phyloP scores from a whole-genome alignment of 2,888 invertebrate species.

The Macrosiphum euphorbiae region DNA sequence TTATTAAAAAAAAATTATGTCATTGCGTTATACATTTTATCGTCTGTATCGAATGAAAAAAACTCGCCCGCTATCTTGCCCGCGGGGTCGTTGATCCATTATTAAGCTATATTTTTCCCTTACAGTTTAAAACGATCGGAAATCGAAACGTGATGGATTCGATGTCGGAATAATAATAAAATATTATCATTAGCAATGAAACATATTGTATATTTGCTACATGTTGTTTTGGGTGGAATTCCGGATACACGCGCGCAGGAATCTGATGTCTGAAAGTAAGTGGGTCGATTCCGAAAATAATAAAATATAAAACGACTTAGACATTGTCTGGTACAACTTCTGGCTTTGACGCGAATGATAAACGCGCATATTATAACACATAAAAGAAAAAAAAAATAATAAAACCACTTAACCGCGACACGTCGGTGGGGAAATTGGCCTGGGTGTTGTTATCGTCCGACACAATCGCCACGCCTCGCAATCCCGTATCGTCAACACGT shows the following conservation, averaged over 20 bases:
- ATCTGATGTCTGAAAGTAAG: not conserved
- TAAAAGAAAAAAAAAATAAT: slow-evolving; percentile 13
- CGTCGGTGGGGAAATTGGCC: slow-evolving; percentile 39
- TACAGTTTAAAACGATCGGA: not conserved
- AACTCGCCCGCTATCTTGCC: not conserved
- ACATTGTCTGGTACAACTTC: slow-evolving; percentile 32
- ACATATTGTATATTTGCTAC: not conserved
- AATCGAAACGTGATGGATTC: not conserved
- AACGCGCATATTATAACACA: not conserved
- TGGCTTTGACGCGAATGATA: slow-evolving; percentile 23
- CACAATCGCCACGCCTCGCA: slow-evolving; percentile 55
- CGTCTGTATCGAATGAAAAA: not conserved
- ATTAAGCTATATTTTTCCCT: not conserved
- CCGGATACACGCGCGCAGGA: not conserved
- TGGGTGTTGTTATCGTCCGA: slow-evolving; percentile 41
- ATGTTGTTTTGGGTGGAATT: not conserved
- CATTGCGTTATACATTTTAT: not conserved
- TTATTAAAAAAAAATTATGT: not conserved
- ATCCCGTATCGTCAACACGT: slow-evolving; percentile 52
- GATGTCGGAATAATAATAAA: not conserved
- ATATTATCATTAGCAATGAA: not conserved
- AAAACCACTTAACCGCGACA: slow-evolving; percentile 58
- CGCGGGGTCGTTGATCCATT: not conserved
- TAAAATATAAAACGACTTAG: not conserved
- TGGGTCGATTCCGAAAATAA: not conserved